phyloP scores from a whole-genome alignment of 2,113 vertebrate genomes.

The Chrysochloris asiatica region DNA sequence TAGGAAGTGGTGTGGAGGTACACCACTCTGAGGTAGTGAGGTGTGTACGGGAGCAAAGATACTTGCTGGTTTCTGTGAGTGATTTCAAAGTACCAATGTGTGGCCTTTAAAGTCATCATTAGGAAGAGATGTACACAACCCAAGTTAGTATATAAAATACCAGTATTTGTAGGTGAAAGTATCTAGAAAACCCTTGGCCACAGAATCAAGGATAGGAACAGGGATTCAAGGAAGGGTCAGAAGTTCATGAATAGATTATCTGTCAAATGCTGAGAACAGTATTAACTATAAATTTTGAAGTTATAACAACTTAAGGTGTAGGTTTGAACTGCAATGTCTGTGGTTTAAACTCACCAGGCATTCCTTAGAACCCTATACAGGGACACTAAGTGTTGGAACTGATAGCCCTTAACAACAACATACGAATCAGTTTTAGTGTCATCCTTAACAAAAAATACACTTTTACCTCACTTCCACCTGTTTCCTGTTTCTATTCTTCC shows the following conservation, averaged over 20 bases:
- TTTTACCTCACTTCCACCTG: too few species aligned
- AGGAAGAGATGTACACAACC: background rate
- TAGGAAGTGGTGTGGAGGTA: background rate
- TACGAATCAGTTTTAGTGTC: too few species aligned
- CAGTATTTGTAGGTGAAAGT: background rate
- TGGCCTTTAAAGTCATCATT: background rate
- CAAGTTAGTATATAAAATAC: background rate
- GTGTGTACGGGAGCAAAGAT: accelerated
- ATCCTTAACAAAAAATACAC: background rate
- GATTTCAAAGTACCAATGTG: background rate
- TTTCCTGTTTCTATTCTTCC: too few species aligned
- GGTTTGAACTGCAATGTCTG: too few species aligned
- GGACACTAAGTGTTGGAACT: too few species aligned
- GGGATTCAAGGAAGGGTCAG: background rate
- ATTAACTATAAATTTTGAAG: background rate
- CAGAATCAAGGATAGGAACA: background rate
- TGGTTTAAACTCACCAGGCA: too few species aligned
- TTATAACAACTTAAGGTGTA: background rate
- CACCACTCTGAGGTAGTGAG: background rate
- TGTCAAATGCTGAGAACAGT: background rate
- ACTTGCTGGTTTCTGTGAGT: background rate
- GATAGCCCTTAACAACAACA: too few species aligned
- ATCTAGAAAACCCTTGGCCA: background rate
- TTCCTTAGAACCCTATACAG: too few species aligned
- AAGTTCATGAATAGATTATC: background rate